These are phyloP conservation scores for Chalcis sispes DNA, from an alignment of 2,888 invertebrate species.

Conservation along the genomic window DNA sequence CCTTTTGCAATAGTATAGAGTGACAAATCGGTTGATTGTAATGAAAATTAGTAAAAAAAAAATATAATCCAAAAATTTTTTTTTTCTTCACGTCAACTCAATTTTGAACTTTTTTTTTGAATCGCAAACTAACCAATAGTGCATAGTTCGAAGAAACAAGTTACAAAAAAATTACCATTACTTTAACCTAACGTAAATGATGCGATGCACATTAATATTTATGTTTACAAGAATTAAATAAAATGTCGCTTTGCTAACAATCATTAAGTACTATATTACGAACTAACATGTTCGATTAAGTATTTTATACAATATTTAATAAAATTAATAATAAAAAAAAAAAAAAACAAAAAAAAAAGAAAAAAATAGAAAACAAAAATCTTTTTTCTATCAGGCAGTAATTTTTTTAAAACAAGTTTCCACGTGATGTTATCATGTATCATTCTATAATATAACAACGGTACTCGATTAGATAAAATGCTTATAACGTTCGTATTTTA, in stretches of 20 bases:
- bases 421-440: neutral
- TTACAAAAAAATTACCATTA: constrained; percentile 6
- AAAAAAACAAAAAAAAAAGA: constrained; percentile 1
- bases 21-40: neutral
- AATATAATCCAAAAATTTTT: neutral
- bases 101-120: neutral
- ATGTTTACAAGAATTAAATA: no score
- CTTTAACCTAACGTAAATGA: no score
- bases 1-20: constrained; percentile 7
- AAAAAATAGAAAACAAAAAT: neutral
- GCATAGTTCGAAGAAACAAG: constrained; percentile 2
- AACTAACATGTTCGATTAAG: no score
- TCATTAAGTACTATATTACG: no score
- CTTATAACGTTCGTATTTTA: constrained; percentile 35
- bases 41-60: neutral
- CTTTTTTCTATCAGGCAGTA: constrained; percentile 23
- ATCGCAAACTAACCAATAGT: neutral
- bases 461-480: constrained; percentile 24
- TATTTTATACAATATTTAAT: neutral
- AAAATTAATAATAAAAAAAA: neutral
- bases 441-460: constrained; percentile 1
- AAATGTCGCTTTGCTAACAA: no score
- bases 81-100: neutral
- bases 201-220: no score
- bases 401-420: constrained; percentile 11